A percentile compares a stretch with the other conserved stretches of the same genome.
These are phyloP conservation scores for Vidua chalybeata DNA, from an alignment of 2,113 vertebrate genomes.

Conservation along the genomic window DNA sequence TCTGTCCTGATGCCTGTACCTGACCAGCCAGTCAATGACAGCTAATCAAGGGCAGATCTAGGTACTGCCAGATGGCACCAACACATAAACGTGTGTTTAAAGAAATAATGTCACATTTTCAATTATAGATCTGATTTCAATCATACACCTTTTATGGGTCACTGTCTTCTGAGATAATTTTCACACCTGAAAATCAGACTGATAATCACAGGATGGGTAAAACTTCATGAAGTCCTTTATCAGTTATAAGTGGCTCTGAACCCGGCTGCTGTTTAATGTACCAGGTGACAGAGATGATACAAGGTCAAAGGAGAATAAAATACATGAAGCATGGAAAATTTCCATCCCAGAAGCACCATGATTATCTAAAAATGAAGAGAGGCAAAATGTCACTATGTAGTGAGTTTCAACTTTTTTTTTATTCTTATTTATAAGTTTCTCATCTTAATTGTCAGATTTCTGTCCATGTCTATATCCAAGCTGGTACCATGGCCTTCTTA, in stretches of 20 bases:
- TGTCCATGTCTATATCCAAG: not conserved
- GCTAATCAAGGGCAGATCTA: not conserved
- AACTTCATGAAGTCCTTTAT: not conserved
- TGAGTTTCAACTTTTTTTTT: not conserved
- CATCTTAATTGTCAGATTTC: not conserved
- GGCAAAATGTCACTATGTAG: not conserved
- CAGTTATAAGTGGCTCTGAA: not conserved
- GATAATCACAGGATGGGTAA: not conserved
- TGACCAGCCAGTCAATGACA: not conserved
- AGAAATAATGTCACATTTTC: not conserved
- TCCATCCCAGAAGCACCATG: not conserved
- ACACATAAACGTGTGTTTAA: not conserved
- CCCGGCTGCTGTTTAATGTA: not conserved
- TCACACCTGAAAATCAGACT: not conserved
- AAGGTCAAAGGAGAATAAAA: not conserved
- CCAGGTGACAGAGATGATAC: not conserved
- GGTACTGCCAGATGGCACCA: not conserved
- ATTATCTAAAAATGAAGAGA: not conserved
- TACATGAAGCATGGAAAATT: not conserved
- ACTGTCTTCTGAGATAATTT: conserved; percentile 11
- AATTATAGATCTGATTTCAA: not conserved
- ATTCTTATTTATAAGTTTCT: not conserved
- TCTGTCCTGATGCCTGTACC: not conserved
- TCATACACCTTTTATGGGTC: not conserved
- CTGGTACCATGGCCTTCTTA: not conserved